Evolutionary conservation across 2,113 vertebrate genomes (phyloP).

Genomic region (Brachypodius melanocephalos): DNA sequence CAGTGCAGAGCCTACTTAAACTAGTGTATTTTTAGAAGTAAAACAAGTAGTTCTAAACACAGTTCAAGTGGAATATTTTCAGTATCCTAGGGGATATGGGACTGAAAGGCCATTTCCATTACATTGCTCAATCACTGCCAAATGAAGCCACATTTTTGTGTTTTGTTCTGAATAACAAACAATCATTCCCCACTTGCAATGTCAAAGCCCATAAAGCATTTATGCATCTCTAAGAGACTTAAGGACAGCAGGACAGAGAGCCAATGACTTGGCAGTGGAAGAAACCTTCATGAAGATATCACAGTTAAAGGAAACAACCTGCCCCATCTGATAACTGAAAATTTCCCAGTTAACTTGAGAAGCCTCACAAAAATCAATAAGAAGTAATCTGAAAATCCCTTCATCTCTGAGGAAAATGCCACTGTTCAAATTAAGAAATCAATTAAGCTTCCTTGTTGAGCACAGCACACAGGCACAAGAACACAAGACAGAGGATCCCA

Average conservation of each 20-base stretch:
- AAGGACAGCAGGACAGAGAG: neutral
- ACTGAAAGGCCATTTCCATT: neutral
- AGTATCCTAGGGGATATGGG: neutral
- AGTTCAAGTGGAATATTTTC: neutral
- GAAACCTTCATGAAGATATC: neutral
- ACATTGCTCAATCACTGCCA: neutral
- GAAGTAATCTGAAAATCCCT: neutral
- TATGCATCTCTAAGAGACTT: neutral
- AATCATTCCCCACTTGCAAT: neutral
- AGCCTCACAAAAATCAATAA: neutral
- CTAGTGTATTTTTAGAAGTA: neutral
- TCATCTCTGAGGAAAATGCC: neutral
- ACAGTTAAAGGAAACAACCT: neutral
- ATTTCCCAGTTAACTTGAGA: neutral
- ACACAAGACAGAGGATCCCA: neutral
- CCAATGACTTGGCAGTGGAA: rapidly evolving
- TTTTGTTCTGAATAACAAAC: neutral
- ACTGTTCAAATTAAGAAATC: neutral
- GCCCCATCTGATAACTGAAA: neutral
- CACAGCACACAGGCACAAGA: neutral
- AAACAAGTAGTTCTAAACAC: neutral
- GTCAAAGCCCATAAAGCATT: neutral
- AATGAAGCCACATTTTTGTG: neutral
- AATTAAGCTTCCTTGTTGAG: neutral
- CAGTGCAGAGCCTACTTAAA: neutral